Evolutionary conservation across 2,113 vertebrate genomes (phyloP).

Genomic region (Chlamydotis undulata): DNA sequence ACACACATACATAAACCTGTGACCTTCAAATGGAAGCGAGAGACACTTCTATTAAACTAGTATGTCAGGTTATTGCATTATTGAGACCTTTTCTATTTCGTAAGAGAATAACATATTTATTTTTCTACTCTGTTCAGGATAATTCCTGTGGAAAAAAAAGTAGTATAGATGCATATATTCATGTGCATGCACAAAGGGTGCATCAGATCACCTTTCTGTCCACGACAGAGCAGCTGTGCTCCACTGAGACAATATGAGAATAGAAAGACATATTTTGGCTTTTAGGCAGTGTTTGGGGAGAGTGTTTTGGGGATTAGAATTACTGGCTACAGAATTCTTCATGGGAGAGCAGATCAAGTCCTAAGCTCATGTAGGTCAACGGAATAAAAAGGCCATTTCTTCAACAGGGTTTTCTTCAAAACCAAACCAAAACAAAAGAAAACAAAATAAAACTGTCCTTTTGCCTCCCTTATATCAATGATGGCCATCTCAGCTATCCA

Average conservation of each 20-base stretch:
- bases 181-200: neutral
- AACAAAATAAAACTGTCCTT: neutral
- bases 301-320: neutral
- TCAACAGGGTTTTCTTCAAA: neutral
- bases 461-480: neutral
- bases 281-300: neutral
- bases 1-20: neutral
- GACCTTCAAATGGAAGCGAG: neutral
- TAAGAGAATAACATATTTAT: neutral
- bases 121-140: neutral
- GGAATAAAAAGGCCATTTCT: neutral
- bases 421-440: neutral
- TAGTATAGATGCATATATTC: neutral
- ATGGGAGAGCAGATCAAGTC: neutral
- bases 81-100: neutral
- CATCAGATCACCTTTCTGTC: neutral
- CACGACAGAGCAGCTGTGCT: constrained; percentile 22
- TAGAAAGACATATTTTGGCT: neutral
- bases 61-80: neutral
- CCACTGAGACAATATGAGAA: neutral
- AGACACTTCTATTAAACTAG: neutral
- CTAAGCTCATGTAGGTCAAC: neutral
- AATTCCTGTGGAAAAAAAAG: neutral
- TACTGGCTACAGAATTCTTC: neutral
- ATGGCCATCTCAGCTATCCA: neutral